Evolutionary conservation across 30 jellyfish, hydroid and myxozoan genomes (phyloP), one percentile per base, ranked within the genome.

Genomic region (Cassiopea andromeda): DNA sequence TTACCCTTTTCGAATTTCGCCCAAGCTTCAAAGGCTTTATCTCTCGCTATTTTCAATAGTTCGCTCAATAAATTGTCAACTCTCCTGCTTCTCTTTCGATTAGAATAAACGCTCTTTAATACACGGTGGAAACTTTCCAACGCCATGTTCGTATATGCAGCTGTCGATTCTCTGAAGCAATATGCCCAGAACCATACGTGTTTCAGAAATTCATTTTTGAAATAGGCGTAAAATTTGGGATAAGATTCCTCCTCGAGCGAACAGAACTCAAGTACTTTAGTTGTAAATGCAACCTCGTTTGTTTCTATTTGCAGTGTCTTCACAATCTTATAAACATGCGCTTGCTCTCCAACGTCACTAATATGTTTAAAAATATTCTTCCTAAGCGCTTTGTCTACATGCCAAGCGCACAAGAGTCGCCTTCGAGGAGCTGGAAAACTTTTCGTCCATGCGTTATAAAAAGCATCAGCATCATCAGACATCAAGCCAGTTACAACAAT

Each of bases 391-490:
- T 88, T 88, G 58, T 88, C 91, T 16, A 88, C 91, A 88, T 88
- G 90, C 95, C 95, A 88, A 2, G 91, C 58, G 50, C 95, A 88
- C 1, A 88, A 14, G 14, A 77, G 95, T 46, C 69, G 91, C 80
- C 85, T 46, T 2, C 48, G 10, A 7, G 90, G 87, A 18, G 16
- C 69, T 46, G 80, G 80, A 59, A 79, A 77, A 79, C 78, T 77
- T 71, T 72, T 54, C 43, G 78, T 27, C 90, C 95, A 77, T 1
- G 91, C 90, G 48, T 68, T 88, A 48, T 77, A 67, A 44, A 77
- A 80, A 15, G 95, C 90, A 44, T 68, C 94, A 14, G 94, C 90
- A 78, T 87, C 94, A 64, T 87, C 94, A 57, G 84, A 54, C 90
- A 87, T 59, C 18, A 85, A 87, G 69, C 76, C 94, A 27, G 47